Evolutionary conservation across 2,888 invertebrate species (phyloP).

Genomic region (Acrobeloides nanus): DNA sequence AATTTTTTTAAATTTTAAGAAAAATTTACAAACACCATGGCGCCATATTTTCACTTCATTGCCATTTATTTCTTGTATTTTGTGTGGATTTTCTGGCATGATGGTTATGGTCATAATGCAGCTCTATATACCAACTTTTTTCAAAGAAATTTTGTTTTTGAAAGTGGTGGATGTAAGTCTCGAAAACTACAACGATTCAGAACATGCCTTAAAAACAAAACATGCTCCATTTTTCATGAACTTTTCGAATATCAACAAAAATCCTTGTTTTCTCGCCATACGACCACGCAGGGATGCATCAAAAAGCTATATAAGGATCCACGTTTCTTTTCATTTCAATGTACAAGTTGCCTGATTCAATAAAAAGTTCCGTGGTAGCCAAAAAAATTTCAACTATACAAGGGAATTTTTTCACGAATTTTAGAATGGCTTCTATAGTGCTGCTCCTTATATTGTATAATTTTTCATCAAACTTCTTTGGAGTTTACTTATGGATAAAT

Average conservation of each 20-base stretch:
- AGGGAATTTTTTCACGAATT: slow-evolving; percentile 1
- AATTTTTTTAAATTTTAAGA: too few relatives aligned
- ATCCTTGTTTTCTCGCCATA: too few relatives aligned
- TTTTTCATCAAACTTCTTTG: slow-evolving; percentile 32
- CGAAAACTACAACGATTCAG: not conserved
- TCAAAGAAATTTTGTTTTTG: slow-evolving; percentile 39
- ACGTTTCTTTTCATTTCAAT: not conserved
- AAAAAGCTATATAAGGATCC: too few relatives aligned
- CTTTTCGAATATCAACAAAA: too few relatives aligned
- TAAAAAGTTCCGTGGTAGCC: not conserved
- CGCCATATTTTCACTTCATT: slow-evolving; percentile 13
- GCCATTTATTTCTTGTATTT: slow-evolving; percentile 19
- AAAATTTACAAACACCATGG: too few relatives aligned
- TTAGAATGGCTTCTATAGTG: slow-evolving; percentile 36
- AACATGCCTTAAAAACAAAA: not conserved
- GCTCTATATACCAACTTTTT: slow-evolving; percentile 36
- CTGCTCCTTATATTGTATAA: slow-evolving; percentile 31
- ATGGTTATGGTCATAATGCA: slow-evolving; percentile 33
- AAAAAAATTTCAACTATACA: not conserved
- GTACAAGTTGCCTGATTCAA: not conserved
- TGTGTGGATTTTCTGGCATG: slow-evolving; percentile 24
- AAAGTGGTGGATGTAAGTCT: slow-evolving; percentile 27
- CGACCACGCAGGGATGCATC: too few relatives aligned
- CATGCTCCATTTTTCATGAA: too few relatives aligned
- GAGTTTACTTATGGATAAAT: slow-evolving; percentile 32